Evolutionary conservation across 1,140 invertebrate species (phyloP).

Genomic region (Dreissena polymorpha): DNA sequence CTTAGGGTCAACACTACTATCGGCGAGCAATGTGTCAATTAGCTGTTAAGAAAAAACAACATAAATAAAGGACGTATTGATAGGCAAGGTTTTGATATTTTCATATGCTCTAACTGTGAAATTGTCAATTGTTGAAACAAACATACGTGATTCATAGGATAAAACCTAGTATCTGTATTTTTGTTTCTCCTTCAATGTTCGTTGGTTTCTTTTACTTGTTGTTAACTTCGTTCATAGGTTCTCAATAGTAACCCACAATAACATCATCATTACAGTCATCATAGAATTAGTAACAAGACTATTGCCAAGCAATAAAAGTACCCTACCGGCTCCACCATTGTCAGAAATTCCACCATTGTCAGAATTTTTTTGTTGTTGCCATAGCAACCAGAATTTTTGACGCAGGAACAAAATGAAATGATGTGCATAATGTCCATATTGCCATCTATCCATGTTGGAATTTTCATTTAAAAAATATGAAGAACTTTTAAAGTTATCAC

Average conservation of each 20-base stretch:
- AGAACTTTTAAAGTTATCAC: too few relatives aligned
- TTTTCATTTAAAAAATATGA: too few relatives aligned
- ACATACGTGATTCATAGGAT: background rate
- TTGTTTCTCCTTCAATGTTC: background rate
- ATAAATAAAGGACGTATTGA: background rate
- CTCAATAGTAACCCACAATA: background rate
- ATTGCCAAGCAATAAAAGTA: too few relatives aligned
- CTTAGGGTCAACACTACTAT: background rate
- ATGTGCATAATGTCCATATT: too few relatives aligned
- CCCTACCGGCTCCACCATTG: too few relatives aligned
- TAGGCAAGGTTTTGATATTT: background rate
- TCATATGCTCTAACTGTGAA: background rate
- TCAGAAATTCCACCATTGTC: too few relatives aligned
- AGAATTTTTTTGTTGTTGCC: too few relatives aligned
- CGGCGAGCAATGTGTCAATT: background rate
- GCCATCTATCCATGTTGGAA: too few relatives aligned
- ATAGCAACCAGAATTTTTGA: too few relatives aligned
- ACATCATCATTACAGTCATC: background rate
- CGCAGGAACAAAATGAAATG: too few relatives aligned
- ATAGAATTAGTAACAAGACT: background rate
- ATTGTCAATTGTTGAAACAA: background rate
- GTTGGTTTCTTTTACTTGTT: too few relatives aligned
- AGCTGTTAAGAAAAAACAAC: conserved; percentile 17
- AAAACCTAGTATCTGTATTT: background rate
- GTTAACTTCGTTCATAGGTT: too few relatives aligned